phyloP scores from a whole-genome alignment of 2,888 invertebrate species.

The Strigamia crassipes region DNA sequence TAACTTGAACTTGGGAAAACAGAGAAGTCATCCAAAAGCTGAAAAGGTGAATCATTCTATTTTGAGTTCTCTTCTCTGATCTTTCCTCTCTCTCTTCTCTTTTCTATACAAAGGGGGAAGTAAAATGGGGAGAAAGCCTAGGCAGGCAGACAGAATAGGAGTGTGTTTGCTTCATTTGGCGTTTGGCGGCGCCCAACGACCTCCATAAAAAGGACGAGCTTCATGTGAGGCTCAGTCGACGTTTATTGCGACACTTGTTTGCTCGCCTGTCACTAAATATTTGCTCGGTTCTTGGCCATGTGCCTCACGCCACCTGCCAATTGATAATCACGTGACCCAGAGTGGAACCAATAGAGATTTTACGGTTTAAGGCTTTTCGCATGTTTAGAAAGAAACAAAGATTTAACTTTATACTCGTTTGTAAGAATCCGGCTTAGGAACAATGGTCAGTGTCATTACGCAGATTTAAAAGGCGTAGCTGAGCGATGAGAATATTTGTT shows the following conservation, averaged over 20 bases:
- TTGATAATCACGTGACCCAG: conserved; percentile 42
- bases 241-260: conserved; percentile 45
- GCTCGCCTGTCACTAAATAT: conserved; percentile 45
- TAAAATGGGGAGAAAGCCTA: conserved; percentile 31
- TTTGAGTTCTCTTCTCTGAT: background rate
- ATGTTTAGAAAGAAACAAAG: background rate
- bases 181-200: conserved; percentile 40
- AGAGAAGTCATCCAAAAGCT: conserved; percentile 1
- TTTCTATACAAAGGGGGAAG: conserved; percentile 25
- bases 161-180: conserved; percentile 40
- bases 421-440: background rate
- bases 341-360: conserved; percentile 25
- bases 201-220: conserved; percentile 37
- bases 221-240: conserved; percentile 41
- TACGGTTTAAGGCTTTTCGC: background rate
- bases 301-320: conserved; percentile 43
- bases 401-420: conserved; percentile 8
- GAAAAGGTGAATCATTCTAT: conserved; percentile 29
- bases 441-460: background rate
- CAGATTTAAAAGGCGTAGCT: too few species aligned
- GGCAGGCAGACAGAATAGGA: conserved; percentile 39
- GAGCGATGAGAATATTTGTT: too few species aligned
- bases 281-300: conserved; percentile 38
- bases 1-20: background rate
- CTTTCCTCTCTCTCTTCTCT: background rate